Conservation (phyloP, 1,140 invertebrate genomes). For the Neodiprion fabricii region DNA sequence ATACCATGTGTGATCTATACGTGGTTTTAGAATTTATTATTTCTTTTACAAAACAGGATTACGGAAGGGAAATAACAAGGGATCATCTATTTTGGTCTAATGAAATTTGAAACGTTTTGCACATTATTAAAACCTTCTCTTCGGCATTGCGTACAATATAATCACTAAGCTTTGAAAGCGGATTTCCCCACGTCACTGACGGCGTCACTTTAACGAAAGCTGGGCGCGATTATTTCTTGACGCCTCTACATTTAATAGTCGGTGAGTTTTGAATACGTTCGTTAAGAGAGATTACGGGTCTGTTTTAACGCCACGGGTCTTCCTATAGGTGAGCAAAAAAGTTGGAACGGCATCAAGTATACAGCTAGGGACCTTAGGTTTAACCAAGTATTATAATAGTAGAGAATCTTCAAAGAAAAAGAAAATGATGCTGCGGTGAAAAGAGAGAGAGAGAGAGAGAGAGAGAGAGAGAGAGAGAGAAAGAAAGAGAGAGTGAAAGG, state of each 20-base stretch:
- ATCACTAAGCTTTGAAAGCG: not conserved
- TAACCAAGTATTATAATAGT: no score
- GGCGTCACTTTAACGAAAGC: not conserved
- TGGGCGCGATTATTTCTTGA: not conserved
- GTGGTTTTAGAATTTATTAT: no score
- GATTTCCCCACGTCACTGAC: conserved; percentile 4
- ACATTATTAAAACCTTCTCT: not conserved
- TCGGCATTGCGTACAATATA: not conserved
- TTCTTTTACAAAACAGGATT: no score
- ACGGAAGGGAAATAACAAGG: no score
- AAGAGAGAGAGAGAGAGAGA: conserved; percentile 7
- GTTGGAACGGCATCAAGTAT: no score
- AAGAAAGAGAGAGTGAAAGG: not conserved
- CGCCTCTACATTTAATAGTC: not conserved
- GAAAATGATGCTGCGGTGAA: not conserved
- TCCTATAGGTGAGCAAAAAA: no score
- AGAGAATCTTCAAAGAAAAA: no score
- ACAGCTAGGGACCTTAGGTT: no score
- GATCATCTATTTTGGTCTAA: no score
- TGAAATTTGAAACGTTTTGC: not conserved
- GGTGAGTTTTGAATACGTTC: not conserved
- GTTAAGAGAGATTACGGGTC: no score
- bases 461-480: not conserved
- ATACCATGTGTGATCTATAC: no score
- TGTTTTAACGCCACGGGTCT: conserved; percentile 29